These are phyloP conservation scores for Carterocephalus palaemon DNA, from an alignment of 2,888 invertebrate species.

Conservation along the genomic window DNA sequence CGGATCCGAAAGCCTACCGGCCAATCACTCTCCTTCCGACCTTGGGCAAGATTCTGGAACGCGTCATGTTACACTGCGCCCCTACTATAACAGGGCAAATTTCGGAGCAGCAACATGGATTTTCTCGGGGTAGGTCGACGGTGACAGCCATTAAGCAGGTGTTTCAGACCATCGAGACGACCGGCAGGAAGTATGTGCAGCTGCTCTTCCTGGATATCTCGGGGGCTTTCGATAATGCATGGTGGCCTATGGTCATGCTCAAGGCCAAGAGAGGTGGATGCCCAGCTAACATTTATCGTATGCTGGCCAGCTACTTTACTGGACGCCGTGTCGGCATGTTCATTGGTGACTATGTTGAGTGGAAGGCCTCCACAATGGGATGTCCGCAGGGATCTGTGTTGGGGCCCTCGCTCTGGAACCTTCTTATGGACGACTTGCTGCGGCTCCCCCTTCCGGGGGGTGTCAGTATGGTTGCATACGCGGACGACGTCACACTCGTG, in stretches of 20 bases:
- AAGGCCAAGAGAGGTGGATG: slow-evolving; percentile 24
- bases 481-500: slow-evolving; percentile 3
- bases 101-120: too few relatives aligned
- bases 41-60: slow-evolving; percentile 40
- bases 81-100: slow-evolving; percentile 19
- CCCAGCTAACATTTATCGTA: slow-evolving; percentile 32
- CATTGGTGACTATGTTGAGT: too few relatives aligned
- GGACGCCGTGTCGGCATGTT: slow-evolving; percentile 18
- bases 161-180: neutral
- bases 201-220: slow-evolving; percentile 37
- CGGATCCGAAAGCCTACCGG: slow-evolving; percentile 36
- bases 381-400: slow-evolving; percentile 25
- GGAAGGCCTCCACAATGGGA: slow-evolving; percentile 28
- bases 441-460: slow-evolving; percentile 3
- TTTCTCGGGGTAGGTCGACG: slow-evolving; percentile 31
- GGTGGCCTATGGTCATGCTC: slow-evolving; percentile 35
- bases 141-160: slow-evolving; percentile 30
- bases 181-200: slow-evolving; percentile 27
- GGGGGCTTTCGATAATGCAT: slow-evolving; percentile 39
- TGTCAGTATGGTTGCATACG: slow-evolving; percentile 11
- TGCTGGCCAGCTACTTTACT: slow-evolving; percentile 36
- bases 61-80: slow-evolving; percentile 30
- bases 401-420: slow-evolving; percentile 24
- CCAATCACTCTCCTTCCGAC: slow-evolving; percentile 38
- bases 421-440: slow-evolving; percentile 17